Conservation (phyloP, 2,113 vertebrate genomes). For the Verasper variegatus region DNA sequence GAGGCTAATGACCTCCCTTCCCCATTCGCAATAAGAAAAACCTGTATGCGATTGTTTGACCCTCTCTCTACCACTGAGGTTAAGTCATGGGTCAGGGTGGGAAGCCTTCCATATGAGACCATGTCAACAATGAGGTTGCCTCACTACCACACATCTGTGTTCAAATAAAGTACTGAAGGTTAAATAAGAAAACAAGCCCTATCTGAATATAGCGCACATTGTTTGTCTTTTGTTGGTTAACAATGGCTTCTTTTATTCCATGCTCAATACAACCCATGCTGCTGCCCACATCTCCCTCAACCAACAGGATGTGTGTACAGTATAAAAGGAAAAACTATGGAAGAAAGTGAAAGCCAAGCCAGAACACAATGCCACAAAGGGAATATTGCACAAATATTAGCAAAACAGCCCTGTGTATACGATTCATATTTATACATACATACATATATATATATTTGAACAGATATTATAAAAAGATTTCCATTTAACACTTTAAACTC, state of each 20-base stretch:
- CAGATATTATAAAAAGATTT: constrained; percentile 5
- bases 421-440: not conserved
- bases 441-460: not conserved
- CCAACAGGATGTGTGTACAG: not conserved
- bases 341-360: constrained; percentile 21
- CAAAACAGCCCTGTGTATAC: not conserved
- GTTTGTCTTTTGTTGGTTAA: not conserved
- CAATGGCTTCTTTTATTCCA: constrained; percentile 2
- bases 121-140: too few species aligned
- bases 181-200: not conserved
- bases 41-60: constrained; percentile 22
- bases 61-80: constrained; percentile 7
- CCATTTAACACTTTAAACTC: constrained; percentile 38
- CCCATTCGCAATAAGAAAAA: constrained; percentile 53
- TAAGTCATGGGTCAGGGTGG: constrained; percentile 20
- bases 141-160: not conserved
- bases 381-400: not conserved
- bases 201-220: not conserved
- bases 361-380: constrained; percentile 12
- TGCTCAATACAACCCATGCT: not conserved
- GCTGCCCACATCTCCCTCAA: not conserved
- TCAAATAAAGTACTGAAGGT: not conserved
- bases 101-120: too few species aligned
- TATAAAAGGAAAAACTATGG: constrained; percentile 13
- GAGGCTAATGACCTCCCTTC: constrained; percentile 41